Base-by-base conservation (phyloP, 2,888 invertebrate genomes). In the Agrochola lota region DNA sequence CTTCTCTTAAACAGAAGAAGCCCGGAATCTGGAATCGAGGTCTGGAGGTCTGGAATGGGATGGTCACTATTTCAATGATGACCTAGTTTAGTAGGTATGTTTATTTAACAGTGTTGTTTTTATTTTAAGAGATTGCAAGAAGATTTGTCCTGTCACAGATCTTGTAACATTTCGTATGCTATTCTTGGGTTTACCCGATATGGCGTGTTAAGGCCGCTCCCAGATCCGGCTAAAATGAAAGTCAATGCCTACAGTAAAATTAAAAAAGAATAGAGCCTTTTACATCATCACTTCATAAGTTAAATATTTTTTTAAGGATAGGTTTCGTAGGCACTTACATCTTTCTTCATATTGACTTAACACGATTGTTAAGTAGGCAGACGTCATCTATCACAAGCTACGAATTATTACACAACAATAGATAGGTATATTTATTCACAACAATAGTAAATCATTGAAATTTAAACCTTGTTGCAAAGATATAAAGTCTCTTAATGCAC, bases 281-380 rank as follows among this genome's bases (percentile, higher is more conserved):
- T 82, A 82, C 43, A 55, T 82, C 49, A 78, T 35, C 40, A 73
- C 23, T 60, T 55, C 23, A 71, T 15, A 46, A 17, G 9, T 57
- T 59, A 75, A 81, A 82, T 75, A 75, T 76, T 67, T 62, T 82
- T 2, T 26, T 60, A 82, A 78, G 78, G 46, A 74, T 81, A 46
- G 60, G 66, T 79, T 62, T 60, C 23, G 64, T 6, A 66, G 20
- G 35, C 43, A 82, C 52, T 74, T 60, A 78, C 49, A 52, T 57
- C 23, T 67, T 35, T 74, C 11, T 66, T 64, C 63, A 71, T 83
- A 82, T 85, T 77, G 57, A 77, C n/a, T 52, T 77, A 66, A 71
- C 77, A 74, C 11, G 26, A 23, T 71, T 63, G 1, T 17, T 71
- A 68, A 77, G 69, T 63, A 62, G 55, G 15, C 46, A 82, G 30